A percentile compares a stretch with the other conserved stretches of the same genome.
phyloP scores from a whole-genome alignment of 2,113 vertebrate species.

The Oryzias melastigma region DNA sequence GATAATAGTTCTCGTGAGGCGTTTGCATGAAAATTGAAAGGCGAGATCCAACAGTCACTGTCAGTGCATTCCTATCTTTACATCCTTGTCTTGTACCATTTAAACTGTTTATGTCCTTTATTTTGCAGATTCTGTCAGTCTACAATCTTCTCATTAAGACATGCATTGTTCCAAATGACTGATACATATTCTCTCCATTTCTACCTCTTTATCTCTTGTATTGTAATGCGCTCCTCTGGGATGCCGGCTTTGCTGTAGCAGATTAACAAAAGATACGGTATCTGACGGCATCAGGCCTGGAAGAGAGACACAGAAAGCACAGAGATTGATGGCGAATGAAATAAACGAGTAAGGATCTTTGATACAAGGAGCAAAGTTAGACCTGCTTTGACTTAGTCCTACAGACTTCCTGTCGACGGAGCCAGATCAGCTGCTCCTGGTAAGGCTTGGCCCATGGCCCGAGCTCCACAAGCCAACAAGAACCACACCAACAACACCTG shows the following conservation, averaged over 20 bases:
- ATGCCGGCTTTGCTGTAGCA: slow-evolving; percentile 51
- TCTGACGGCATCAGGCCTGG: slow-evolving; percentile 44
- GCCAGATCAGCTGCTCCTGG: slow-evolving; percentile 15
- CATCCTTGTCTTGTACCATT: neutral
- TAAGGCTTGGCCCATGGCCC: neutral
- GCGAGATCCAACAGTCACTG: slow-evolving; percentile 5
- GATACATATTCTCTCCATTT: slow-evolving; percentile 24
- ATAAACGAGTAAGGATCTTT: slow-evolving; percentile 40
- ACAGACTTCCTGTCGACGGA: slow-evolving; percentile 32
- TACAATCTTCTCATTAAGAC: slow-evolving; percentile 62
- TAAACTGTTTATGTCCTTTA: slow-evolving; percentile 17
- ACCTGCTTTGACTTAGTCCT: slow-evolving; percentile 32
- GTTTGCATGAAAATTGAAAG: slow-evolving; percentile 19
- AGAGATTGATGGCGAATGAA: slow-evolving; percentile 57
- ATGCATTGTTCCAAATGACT: slow-evolving; percentile 44
- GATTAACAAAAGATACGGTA: slow-evolving; percentile 61
- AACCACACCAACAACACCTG: neutral
- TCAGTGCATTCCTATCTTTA: slow-evolving; percentile 5
- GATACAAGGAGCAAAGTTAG: slow-evolving; percentile 31
- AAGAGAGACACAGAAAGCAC: slow-evolving; percentile 31
- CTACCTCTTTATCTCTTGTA: slow-evolving; percentile 36
- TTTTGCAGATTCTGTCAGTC: slow-evolving; percentile 13
- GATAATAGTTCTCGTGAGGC: slow-evolving; percentile 12
- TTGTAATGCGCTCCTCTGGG: slow-evolving; percentile 46
- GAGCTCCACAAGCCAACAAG: slow-evolving; percentile 25